Conservation (phyloP, 2,888 invertebrate genomes). For the Seira musarum region DNA sequence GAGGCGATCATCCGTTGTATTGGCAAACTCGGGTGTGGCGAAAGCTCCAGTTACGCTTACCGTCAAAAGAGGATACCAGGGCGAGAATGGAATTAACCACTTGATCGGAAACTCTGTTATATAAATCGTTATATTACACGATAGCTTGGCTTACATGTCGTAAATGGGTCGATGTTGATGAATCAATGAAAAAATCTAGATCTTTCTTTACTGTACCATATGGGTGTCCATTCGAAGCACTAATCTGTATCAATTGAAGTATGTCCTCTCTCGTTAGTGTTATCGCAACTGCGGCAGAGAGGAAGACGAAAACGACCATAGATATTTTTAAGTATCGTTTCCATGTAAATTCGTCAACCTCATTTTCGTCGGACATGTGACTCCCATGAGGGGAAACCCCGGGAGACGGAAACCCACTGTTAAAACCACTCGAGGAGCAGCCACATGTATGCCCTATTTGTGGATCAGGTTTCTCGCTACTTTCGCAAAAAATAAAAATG, state of each 20-base stretch:
- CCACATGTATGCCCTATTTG: not conserved
- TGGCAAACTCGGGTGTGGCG: slow-evolving; percentile 74
- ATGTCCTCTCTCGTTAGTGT: slow-evolving; percentile 61
- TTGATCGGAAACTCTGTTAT: slow-evolving; percentile 61
- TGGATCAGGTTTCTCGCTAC: not conserved
- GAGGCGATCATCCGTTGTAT: slow-evolving; percentile 58
- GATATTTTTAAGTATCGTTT: slow-evolving; percentile 63
- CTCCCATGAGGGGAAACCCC: slow-evolving; percentile 34
- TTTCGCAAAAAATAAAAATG: not conserved
- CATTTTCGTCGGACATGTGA: slow-evolving; percentile 57
- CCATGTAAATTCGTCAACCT: slow-evolving; percentile 62
- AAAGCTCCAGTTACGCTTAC: slow-evolving; percentile 78
- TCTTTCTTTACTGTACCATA: too few relatives aligned
- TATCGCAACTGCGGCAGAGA: slow-evolving; percentile 56
- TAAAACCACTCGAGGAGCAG: slow-evolving; percentile 53
- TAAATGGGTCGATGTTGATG: too few relatives aligned
- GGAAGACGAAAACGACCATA: slow-evolving; percentile 38
- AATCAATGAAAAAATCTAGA: too few relatives aligned
- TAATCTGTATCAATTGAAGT: slow-evolving; percentile 56
- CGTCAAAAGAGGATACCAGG: slow-evolving; percentile 71
- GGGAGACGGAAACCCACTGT: slow-evolving; percentile 62
- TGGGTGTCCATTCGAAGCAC: slow-evolving; percentile 44
- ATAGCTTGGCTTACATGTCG: too few relatives aligned
- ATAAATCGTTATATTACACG: too few relatives aligned
- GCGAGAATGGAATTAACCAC: slow-evolving; percentile 46